These are phyloP conservation scores for Seriola rivoliana DNA, from an alignment of 2,113 vertebrate genomes.

Conservation along the genomic window DNA sequence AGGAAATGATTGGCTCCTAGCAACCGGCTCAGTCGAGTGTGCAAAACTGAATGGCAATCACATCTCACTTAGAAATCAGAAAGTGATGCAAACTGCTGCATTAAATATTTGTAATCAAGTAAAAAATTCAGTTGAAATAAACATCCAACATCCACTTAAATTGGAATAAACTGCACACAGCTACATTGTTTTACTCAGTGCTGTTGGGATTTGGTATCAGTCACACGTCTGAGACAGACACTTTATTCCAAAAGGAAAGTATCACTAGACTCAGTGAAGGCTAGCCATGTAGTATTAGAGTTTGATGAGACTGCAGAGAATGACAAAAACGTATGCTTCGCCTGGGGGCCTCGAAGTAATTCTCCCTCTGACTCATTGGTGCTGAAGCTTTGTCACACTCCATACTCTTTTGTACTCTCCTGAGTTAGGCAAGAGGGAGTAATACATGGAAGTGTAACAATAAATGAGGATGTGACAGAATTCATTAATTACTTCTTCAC, in stretches of 20 bases:
- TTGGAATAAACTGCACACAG: slow-evolving; percentile 53
- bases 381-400: slow-evolving; percentile 72
- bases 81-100: slow-evolving; percentile 61
- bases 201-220: slow-evolving; percentile 28
- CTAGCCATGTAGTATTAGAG: slow-evolving; percentile 53
- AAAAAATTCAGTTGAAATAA: slow-evolving; percentile 51
- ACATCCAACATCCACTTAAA: slow-evolving; percentile 38
- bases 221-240: slow-evolving; percentile 29
- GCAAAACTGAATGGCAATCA: slow-evolving; percentile 73
- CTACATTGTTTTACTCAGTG: slow-evolving; percentile 3
- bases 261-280: slow-evolving; percentile 46
- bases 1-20: slow-evolving; percentile 73
- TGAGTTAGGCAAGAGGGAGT: slow-evolving; percentile 64
- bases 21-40: slow-evolving; percentile 60
- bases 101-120: slow-evolving; percentile 78
- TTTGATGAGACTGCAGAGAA: slow-evolving; percentile 73
- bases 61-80: slow-evolving; percentile 73
- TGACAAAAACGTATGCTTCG: slow-evolving; percentile 66
- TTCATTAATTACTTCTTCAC: slow-evolving; percentile 79
- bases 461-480: slow-evolving; percentile 72
- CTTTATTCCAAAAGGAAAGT: slow-evolving; percentile 53
- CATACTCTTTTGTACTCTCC: slow-evolving; percentile 67
- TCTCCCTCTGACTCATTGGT: slow-evolving; percentile 70
- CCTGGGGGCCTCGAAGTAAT: slow-evolving; percentile 70
- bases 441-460: slow-evolving; percentile 68